These are phyloP conservation scores for Novumbra hubbsi DNA, from an alignment of 2,797 vertebrate genomes.

Conservation along the genomic window DNA sequence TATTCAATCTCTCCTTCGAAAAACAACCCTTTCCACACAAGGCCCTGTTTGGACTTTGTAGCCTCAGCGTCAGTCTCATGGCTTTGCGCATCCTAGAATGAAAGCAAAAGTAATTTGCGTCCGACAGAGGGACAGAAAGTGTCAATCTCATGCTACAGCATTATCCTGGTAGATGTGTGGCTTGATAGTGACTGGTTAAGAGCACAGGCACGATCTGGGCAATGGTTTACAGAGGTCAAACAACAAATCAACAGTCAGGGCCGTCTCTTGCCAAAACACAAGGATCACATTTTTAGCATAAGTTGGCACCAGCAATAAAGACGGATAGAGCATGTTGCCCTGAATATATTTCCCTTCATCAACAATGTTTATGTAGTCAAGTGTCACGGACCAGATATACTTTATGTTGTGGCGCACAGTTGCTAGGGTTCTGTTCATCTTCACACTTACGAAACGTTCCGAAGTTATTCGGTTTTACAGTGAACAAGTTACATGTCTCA, in stretches of 20 bases:
- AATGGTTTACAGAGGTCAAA: slow-evolving; percentile 47
- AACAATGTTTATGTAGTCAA: no score
- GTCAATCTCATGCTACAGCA: background rate
- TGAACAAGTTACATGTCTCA: no score
- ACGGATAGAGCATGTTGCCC: no score
- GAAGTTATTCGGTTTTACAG: no score
- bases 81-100: background rate
- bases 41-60: background rate
- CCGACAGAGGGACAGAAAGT: background rate
- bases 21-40: background rate
- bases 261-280: slow-evolving; percentile 18
- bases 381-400: no score
- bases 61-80: background rate
- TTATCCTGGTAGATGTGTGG: background rate
- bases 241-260: slow-evolving; percentile 32
- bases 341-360: no score
- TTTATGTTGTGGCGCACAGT: no score
- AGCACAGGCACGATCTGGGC: background rate
- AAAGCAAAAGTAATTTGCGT: background rate
- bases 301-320: slow-evolving; percentile 27
- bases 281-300: slow-evolving; percentile 42
- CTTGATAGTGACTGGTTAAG: background rate
- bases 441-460: no score
- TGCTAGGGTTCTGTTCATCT: no score
- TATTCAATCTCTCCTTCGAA: background rate